A percentile compares a stretch with the other conserved stretches of the same genome.
phyloP scores from a whole-genome alignment of 2,888 invertebrate species.

The Mellilla xanthometata region DNA sequence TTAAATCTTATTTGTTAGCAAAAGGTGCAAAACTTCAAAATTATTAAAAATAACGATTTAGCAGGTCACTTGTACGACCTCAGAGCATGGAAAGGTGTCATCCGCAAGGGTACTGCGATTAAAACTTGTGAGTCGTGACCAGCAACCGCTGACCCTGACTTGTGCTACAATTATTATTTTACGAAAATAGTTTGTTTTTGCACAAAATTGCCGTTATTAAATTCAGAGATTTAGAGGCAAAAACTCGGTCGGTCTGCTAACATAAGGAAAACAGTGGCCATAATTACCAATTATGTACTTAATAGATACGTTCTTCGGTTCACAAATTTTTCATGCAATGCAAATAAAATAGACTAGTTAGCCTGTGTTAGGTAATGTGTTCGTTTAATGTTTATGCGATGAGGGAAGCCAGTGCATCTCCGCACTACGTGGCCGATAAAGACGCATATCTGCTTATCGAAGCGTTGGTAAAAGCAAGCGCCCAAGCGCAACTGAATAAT shows the following conservation, averaged over 20 bases:
- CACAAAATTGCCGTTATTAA: slow-evolving; percentile 25
- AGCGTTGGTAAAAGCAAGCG: slow-evolving; percentile 70
- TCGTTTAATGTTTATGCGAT: not conserved
- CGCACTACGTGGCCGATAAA: slow-evolving; percentile 2
- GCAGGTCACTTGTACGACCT: not conserved
- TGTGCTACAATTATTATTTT: slow-evolving; percentile 25
- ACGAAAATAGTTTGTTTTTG: slow-evolving; percentile 14
- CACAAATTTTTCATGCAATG: too few relatives aligned
- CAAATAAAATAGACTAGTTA: too few relatives aligned
- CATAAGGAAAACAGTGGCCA: too few relatives aligned
- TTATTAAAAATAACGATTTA: too few relatives aligned
- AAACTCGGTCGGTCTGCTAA: too few relatives aligned
- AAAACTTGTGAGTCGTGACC: slow-evolving; percentile 16
- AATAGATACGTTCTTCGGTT: too few relatives aligned
- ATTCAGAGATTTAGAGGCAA: too few relatives aligned
- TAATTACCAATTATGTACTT: too few relatives aligned
- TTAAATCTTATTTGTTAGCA: too few relatives aligned
- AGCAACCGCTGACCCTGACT: slow-evolving; percentile 45
- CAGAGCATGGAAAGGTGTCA: slow-evolving; percentile 7
- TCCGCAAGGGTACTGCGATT: slow-evolving; percentile 3
- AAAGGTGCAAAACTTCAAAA: too few relatives aligned
- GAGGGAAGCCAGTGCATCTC: not conserved
- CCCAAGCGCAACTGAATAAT: slow-evolving; percentile 63
- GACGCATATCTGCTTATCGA: slow-evolving; percentile 56
- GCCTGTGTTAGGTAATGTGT: not conserved